Percentiles rank a stretch among this genome's conserved stretches.
phyloP scores from a whole-genome alignment of 2,888 invertebrate species.

The Polyommatus iphigenia region DNA sequence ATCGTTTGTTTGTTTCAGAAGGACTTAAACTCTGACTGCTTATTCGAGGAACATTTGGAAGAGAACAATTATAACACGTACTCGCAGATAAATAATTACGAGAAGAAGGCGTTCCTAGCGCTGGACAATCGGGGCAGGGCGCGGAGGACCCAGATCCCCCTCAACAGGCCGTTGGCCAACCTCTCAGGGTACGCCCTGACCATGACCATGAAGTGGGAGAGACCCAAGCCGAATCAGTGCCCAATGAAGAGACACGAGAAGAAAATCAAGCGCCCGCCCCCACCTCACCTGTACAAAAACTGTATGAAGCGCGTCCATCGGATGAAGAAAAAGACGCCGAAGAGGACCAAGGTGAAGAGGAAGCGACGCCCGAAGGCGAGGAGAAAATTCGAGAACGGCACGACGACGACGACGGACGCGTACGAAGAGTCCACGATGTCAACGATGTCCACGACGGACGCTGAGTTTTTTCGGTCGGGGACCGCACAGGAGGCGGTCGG shows the following conservation, averaged over 20 bases:
- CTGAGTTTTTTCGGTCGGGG: conserved; percentile 80
- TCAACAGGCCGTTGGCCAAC: conserved; percentile 84
- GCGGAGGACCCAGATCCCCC: conserved; percentile 86
- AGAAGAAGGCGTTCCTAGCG: conserved; percentile 87
- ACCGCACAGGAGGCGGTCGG: conserved; percentile 79
- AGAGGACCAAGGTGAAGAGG: conserved; percentile 65
- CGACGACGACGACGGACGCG: conserved; percentile 72
- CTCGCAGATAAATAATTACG: conserved; percentile 82
- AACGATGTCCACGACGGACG: conserved; percentile 75
- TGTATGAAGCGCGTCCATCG: conserved; percentile 74
- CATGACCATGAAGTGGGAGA: conserved; percentile 64
- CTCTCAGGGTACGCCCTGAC: conserved; percentile 88
- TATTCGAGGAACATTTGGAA: conserved; percentile 92
- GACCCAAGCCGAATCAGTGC: conserved; percentile 61
- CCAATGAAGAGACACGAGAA: conserved; percentile 68
- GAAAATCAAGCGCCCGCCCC: conserved; percentile 69
- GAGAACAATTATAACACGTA: conserved; percentile 93
- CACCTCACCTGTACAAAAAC: conserved; percentile 68
- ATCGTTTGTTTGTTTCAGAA: conserved; percentile 84
- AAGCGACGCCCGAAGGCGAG: conserved; percentile 78
- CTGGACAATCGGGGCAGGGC: conserved; percentile 87
- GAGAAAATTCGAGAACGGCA: conserved; percentile 72
- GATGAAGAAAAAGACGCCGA: conserved; percentile 75
- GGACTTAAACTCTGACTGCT: conserved; percentile 87
- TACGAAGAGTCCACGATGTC: conserved; percentile 78